Base-by-base conservation (phyloP, 2,113 vertebrate genomes). In the Takifugu flavidus region DNA sequence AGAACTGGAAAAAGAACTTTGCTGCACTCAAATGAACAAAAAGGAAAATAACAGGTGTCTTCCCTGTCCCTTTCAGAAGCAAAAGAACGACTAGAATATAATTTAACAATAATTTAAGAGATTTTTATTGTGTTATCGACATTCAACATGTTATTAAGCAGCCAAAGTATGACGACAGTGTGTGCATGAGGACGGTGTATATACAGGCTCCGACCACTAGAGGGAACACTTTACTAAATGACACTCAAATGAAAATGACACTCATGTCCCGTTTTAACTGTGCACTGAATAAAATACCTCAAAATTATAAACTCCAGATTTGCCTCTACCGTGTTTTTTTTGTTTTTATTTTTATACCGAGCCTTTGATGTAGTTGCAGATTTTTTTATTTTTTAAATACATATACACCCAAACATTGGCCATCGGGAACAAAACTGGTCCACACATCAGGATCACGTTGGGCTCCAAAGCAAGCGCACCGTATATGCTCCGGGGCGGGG, bases 21-120 rank as follows among this genome's bases (percentile, higher is more conserved):
- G 70, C 73, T 84, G 77, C 85, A 74, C 55, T 49, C 81, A 63
- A 75, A 79, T 82, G 81, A 50, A 65, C 42, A 58, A 31, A 27
- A 29, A 20, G 20, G 20, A 20, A 20, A 20, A 20, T 20, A 20
- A 20, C 20, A 20, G 20, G 20, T 20, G 20, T 20, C 20, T 20
- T 20, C 20, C 20, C 20, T 20, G 20, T 20, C 20, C 20, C 20
- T 20, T 20, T 20, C 20, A 20, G 20, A 20, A 20, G 20, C 20
- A 20, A 20, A 20, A 20, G 20, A 20, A 20, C 20, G 20, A 20
- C 20, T 20, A 20, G 20, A 20, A 20, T 20, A 20, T 20, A 20
- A 20, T 20, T 20, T 20, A 20, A 20, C 20, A 20, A 20, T 20
- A 20, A 20, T 20, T 20, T 20, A 20, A 20, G 20, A 20, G 20